phyloP scores from a whole-genome alignment of 2,113 vertebrate genomes.

The Varanus komodoensis region DNA sequence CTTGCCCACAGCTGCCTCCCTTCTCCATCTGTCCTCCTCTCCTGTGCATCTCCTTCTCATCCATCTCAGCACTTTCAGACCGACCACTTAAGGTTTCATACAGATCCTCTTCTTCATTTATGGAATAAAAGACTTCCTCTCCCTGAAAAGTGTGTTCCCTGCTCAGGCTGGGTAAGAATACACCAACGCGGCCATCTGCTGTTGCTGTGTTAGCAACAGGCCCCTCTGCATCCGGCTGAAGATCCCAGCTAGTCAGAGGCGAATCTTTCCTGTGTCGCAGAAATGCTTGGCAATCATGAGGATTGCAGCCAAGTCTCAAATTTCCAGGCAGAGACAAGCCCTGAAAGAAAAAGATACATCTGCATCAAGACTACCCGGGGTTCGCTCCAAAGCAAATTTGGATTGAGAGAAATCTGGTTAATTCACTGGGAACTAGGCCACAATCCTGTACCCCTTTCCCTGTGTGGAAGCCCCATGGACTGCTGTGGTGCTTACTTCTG shows the following conservation, averaged over 20 bases:
- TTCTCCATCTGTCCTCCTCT: not conserved
- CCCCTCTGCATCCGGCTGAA: conserved; percentile 31
- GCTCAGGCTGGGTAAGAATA: not conserved
- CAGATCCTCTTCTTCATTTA: conserved; percentile 35
- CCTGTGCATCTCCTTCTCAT: not conserved
- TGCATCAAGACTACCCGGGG: not conserved
- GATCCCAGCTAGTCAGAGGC: not conserved
- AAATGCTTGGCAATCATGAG: conserved; percentile 35
- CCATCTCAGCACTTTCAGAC: not conserved
- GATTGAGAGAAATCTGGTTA: not conserved
- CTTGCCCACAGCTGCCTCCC: not conserved
- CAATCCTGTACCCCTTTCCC: not conserved
- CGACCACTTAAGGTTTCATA: not conserved
- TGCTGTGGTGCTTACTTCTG: not conserved
- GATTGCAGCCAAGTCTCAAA: conserved; percentile 22
- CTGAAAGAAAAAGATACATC: conserved; percentile 45
- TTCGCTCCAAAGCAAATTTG: not conserved
- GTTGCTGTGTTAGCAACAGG: not conserved
- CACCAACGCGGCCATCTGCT: not conserved
- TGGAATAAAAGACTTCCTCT: conserved; percentile 30
- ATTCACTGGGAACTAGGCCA: not conserved
- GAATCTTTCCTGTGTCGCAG: not conserved
- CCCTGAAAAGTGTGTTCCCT: conserved; percentile 32
- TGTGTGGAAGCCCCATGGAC: not conserved
- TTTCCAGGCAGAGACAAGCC: conserved; percentile 20